Evolutionary conservation across 2,113 vertebrate species (phyloP).

Genomic region (Hystrix brachyura): DNA sequence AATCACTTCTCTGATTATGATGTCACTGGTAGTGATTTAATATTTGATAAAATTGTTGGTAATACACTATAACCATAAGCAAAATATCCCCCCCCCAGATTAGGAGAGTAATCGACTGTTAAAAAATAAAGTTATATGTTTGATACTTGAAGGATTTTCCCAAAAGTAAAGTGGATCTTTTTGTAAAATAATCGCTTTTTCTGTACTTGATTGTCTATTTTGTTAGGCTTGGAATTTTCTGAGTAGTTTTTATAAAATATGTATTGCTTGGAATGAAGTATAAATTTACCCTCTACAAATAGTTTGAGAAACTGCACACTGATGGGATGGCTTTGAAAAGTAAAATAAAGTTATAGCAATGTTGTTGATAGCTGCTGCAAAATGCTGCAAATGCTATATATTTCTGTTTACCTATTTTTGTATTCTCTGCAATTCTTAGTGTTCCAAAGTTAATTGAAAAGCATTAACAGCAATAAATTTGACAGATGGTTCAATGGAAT

Average conservation of each 20-base stretch:
- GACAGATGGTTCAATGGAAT: background rate
- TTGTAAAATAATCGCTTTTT: background rate
- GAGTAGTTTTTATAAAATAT: constrained; percentile 58
- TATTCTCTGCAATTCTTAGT: background rate
- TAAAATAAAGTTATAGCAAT: background rate
- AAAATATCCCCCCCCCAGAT: constrained; percentile 28
- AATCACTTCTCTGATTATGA: background rate
- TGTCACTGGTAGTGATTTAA: constrained; percentile 20
- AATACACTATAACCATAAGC: background rate
- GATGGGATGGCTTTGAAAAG: background rate
- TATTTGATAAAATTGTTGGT: constrained; percentile 35
- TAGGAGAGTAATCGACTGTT: background rate
- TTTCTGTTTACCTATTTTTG: background rate
- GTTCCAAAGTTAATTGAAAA: background rate
- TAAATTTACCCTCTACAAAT: background rate
- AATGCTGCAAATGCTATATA: background rate
- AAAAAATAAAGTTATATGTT: constrained; percentile 32
- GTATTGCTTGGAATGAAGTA: background rate
- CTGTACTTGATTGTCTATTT: background rate
- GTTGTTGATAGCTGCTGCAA: background rate
- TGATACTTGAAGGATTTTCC: background rate
- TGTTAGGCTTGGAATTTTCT: background rate
- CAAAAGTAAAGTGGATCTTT: constrained; percentile 18
- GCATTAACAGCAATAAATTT: background rate
- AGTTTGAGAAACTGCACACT: background rate